Evolutionary conservation across 2,797 vertebrate species (phyloP).

Genomic region (Phyllotis vaccarum): DNA sequence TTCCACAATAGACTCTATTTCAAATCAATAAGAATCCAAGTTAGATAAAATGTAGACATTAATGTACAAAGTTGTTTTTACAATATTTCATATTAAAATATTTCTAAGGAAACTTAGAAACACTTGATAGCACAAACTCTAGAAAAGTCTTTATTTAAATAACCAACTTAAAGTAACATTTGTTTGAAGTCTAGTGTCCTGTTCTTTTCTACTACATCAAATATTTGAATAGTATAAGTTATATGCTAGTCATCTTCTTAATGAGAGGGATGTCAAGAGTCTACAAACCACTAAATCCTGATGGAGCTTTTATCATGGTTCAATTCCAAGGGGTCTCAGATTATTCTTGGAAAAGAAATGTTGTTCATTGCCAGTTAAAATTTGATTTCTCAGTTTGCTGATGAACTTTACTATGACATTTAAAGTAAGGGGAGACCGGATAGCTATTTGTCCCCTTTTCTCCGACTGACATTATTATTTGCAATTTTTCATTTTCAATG

Average conservation of each 20-base stretch:
- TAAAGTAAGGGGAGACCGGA: neutral
- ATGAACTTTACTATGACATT: neutral
- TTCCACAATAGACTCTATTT: neutral
- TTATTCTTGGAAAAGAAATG: conserved; percentile 3
- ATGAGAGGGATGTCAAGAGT: neutral
- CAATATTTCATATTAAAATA: neutral
- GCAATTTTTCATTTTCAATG: conserved; percentile 3
- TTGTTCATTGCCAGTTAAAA: neutral
- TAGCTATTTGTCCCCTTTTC: neutral
- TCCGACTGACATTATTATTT: neutral
- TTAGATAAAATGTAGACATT: conserved; percentile 26
- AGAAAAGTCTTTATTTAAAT: neutral
- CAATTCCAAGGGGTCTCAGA: neutral
- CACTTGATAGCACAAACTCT: neutral
- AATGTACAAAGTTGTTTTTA: neutral
- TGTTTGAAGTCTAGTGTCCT: neutral
- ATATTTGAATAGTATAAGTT: neutral
- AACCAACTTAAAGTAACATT: conserved; percentile 8
- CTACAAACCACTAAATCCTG: neutral
- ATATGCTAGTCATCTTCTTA: neutral
- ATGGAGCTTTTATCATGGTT: neutral
- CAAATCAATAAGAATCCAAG: neutral
- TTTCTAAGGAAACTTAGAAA: too few species aligned
- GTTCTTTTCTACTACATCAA: neutral
- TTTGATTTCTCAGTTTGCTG: neutral